Evolutionary conservation across 2,888 invertebrate genomes (phyloP).

Genomic region (Eristalis arbustorum): DNA sequence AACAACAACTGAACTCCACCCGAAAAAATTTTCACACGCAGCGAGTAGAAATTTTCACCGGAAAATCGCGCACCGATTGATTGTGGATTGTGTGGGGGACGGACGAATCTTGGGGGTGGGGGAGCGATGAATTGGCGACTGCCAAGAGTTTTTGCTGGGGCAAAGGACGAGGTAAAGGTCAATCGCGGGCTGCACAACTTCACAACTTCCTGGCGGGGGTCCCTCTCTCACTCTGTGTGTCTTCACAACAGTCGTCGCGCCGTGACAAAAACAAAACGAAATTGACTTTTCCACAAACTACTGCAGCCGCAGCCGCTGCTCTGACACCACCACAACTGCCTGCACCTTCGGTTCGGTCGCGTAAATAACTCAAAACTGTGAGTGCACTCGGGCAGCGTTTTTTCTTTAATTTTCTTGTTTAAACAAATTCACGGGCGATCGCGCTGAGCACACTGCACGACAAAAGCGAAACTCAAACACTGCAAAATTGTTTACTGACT

Average conservation of each 20-base stretch:
- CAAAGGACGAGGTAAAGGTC: conserved; percentile 64
- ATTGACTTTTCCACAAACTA: conserved; percentile 59
- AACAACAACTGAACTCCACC: conserved; percentile 63
- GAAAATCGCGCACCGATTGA: conserved; percentile 55
- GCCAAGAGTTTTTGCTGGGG: neutral
- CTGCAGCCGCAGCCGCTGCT: neutral
- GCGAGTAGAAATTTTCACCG: conserved; percentile 42
- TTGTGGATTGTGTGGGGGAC: too few relatives aligned
- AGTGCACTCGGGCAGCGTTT: neutral
- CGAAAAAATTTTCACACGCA: conserved; percentile 59
- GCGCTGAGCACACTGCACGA: neutral
- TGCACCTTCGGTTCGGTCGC: neutral
- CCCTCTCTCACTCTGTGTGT: conserved; percentile 1
- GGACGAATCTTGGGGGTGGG: neutral
- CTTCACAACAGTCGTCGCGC: too few relatives aligned
- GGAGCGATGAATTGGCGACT: neutral
- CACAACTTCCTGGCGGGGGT: conserved; percentile 61
- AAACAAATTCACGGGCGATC: conserved; percentile 39
- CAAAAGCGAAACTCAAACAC: conserved; percentile 30
- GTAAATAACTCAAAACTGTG: neutral
- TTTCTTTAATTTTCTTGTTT: too few relatives aligned
- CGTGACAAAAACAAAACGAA: conserved; percentile 52
- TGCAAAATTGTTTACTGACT: conserved; percentile 50
- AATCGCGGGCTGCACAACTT: conserved; percentile 41
- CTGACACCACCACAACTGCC: neutral